These are phyloP conservation scores for Budorcas taxicolor DNA, from an alignment of 2,113 vertebrate genomes.

Conservation along the genomic window DNA sequence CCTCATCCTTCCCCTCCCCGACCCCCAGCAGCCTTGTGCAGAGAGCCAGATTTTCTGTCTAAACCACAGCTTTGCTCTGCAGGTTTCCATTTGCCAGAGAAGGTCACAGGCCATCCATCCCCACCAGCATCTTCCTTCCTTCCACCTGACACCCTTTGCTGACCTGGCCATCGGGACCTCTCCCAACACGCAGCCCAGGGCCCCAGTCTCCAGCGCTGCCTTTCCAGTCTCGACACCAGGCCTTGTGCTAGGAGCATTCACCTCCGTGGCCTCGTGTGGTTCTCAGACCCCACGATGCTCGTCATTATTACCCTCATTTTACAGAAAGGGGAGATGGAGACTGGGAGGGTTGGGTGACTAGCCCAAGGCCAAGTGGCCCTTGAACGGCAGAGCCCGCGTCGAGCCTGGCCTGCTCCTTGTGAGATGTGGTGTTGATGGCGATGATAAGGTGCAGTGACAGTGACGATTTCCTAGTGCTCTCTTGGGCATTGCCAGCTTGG, in stretches of 20 bases:
- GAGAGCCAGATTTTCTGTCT: background rate
- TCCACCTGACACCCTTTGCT: background rate
- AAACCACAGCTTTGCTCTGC: background rate
- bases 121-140: background rate
- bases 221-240: background rate
- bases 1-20: background rate
- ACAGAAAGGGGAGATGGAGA: background rate
- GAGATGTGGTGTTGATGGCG: background rate
- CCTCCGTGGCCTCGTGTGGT: background rate
- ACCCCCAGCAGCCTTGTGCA: background rate
- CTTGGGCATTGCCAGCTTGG: background rate
- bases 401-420: background rate
- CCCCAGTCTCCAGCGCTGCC: background rate
- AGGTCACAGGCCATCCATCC: background rate
- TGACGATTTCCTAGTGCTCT: too few relatives aligned
- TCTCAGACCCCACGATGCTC: background rate
- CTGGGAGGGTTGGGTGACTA: too few relatives aligned
- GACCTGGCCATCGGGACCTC: background rate
- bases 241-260: rapidly evolving
- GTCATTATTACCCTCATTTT: background rate
- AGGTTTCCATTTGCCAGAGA: background rate
- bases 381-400: background rate
- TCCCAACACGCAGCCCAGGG: background rate
- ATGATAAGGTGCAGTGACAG: rapidly evolving
- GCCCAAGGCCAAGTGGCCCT: background rate